Evolutionary conservation across 2,113 vertebrate genomes (phyloP).

Genomic region (Poicephalus meyeri): DNA sequence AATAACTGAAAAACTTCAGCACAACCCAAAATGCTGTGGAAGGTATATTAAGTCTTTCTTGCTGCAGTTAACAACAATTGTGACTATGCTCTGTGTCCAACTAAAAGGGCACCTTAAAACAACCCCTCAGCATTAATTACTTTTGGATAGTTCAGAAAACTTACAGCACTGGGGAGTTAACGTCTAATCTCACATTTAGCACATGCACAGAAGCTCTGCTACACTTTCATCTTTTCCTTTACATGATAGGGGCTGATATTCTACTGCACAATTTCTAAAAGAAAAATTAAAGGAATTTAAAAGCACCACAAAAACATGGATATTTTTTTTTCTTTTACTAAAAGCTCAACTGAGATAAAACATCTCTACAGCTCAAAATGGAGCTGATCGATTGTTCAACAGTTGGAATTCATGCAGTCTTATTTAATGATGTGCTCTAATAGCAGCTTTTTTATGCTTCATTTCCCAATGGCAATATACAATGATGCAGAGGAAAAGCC

Average conservation of each 20-base stretch:
- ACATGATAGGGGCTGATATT: not conserved
- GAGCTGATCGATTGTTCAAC: slow-evolving; percentile 33
- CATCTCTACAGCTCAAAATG: not conserved
- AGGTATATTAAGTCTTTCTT: not conserved
- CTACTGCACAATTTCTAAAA: not conserved
- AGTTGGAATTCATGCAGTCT: not conserved
- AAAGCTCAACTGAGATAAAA: not conserved
- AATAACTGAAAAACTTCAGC: not conserved
- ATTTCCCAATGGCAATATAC: slow-evolving; percentile 35
- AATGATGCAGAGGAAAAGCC: slow-evolving; percentile 20
- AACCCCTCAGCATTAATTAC: not conserved
- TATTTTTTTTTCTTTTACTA: not conserved
- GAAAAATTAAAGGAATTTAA: slow-evolving; percentile 17
- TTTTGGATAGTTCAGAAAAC: not conserved
- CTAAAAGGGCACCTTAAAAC: not conserved
- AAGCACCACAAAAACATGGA: not conserved
- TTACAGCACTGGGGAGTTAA: not conserved
- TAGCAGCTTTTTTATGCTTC: slow-evolving; percentile 20
- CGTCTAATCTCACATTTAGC: not conserved
- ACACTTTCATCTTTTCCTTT: slow-evolving; percentile 31
- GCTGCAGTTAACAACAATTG: not conserved
- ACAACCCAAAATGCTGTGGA: not conserved
- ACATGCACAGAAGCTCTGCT: not conserved
- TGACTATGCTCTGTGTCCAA: not conserved
- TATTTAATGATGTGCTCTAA: slow-evolving; percentile 46